Base-by-base conservation (phyloP, 2,888 invertebrate species). In the Cantharis rustica region DNA sequence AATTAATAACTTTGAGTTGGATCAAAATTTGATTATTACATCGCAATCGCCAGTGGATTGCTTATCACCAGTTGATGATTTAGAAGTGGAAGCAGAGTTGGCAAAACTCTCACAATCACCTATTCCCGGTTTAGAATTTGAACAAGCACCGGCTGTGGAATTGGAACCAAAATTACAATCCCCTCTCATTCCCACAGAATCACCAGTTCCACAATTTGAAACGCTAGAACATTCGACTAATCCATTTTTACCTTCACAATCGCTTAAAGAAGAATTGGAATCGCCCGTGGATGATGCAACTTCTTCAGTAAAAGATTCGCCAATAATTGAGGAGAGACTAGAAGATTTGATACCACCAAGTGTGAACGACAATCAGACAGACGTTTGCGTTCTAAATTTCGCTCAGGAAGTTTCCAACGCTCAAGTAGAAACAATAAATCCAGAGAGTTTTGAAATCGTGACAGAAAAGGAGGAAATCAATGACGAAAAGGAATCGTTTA, bases 271-370 rank as follows among this genome's bases (percentile, higher is more conserved):
- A 9, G 68, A 71, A 63, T 26, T 77, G 16, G 82, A 81, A 17
- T 82, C 83, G 10, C 83, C 84, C 10, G 61, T 79, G 5, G 87
- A 87, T 71, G 87, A 87, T 64, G 78, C 86, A 16, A 88, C 87
- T n/a, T 87, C 87, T 20, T 87, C 87, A 0, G 83, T 87, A 16
- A 87, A 87, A 80, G 87, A 87, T 80, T 79, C 80, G 2, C 78
- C 75, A 16, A 66, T 68, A 26, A 20, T 63, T 15, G 20, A 69
- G 7, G 23, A 73, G 4, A 47, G 47, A 47, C 1, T 47, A n/a
- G 47, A 47, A 47, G 47, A 47, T n/a, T 47, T 47, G n/a, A 47
- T 47, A 47, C 69, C 77, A 10, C 71, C 75, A 62, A 61, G 47
- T 7, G 73, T 75, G 47, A 68, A 70, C 20, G 17, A 61, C 66